Percentiles rank a stretch among this genome's conserved stretches.
These are phyloP conservation scores for Lipotes vexillifer DNA, from an alignment of 2,113 vertebrate genomes.

Conservation along the genomic window DNA sequence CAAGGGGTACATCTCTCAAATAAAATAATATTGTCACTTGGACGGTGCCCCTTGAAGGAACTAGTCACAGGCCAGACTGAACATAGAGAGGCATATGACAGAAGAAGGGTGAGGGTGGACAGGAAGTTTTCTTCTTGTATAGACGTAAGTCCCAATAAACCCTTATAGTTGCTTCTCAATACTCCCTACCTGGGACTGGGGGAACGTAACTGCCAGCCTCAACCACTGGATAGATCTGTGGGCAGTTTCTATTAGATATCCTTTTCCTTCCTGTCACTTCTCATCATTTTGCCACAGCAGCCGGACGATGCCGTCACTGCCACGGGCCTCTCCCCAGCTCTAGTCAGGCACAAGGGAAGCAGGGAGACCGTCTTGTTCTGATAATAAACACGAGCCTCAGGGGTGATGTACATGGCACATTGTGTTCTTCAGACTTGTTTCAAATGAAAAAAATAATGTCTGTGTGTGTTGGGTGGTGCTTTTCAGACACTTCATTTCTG, in stretches of 20 bases:
- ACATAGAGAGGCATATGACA: neutral
- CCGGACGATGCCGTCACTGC: neutral
- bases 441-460: conserved; percentile 29
- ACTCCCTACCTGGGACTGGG: neutral
- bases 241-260: neutral
- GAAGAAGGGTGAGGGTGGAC: neutral
- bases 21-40: neutral
- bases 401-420: conserved; percentile 38
- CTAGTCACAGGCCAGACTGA: neutral
- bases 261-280: conserved; percentile 53
- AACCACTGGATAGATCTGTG: neutral
- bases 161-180: neutral
- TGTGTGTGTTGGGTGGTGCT: conserved; percentile 40
- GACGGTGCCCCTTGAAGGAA: neutral
- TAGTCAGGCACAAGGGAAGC: conserved; percentile 7
- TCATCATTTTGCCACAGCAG: conserved; percentile 37
- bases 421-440: conserved; percentile 48
- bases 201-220: neutral
- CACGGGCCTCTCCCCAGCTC: neutral
- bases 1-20: neutral
- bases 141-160: neutral
- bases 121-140: neutral
- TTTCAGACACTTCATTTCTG: conserved; percentile 65
- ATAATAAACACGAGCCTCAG: conserved; percentile 70
- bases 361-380: conserved; percentile 55